Evolutionary conservation across 2,797 vertebrate species (phyloP).

Genomic region (Kryptopterus vitreolus): DNA sequence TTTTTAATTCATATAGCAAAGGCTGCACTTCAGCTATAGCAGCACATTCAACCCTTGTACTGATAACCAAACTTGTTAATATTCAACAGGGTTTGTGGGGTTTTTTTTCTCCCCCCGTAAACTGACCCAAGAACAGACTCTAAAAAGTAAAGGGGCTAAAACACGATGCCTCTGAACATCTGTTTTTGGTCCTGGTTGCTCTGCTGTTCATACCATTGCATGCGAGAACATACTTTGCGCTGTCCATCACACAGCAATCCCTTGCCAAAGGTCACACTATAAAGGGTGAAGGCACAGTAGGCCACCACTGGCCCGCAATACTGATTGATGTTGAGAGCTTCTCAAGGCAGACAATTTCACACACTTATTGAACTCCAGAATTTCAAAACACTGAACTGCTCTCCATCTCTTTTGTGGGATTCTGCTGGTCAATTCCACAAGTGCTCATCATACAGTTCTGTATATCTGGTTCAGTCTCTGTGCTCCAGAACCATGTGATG

Average conservation of each 20-base stretch:
- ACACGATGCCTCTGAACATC: background rate
- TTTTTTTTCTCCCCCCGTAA: background rate
- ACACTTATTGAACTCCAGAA: conserved; percentile 30
- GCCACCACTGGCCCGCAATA: conserved; percentile 50
- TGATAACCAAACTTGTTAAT: conserved; percentile 48
- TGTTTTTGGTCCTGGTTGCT: conserved; percentile 40
- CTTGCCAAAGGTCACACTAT: conserved; percentile 49
- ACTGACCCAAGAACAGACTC: conserved; percentile 19
- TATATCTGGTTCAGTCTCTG: conserved; percentile 33
- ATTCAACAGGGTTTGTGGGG: conserved; percentile 38
- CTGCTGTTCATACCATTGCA: conserved; percentile 35
- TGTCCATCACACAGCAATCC: conserved; percentile 49
- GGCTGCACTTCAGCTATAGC: conserved; percentile 50
- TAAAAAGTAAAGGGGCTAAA: conserved; percentile 13
- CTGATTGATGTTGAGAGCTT: conserved; percentile 44
- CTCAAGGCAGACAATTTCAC: conserved; percentile 31
- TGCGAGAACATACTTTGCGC: conserved; percentile 41
- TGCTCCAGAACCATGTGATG: conserved; percentile 16
- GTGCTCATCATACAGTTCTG: conserved; percentile 38
- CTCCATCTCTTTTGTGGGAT: conserved; percentile 29
- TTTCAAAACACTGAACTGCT: conserved; percentile 30
- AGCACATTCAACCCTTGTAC: conserved; percentile 55
- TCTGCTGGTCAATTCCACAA: conserved; percentile 43
- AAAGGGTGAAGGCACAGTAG: conserved; percentile 54
- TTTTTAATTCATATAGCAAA: conserved; percentile 41